Conservation (phyloP, 2,113 vertebrate genomes). For the Cinclus cinclus region DNA sequence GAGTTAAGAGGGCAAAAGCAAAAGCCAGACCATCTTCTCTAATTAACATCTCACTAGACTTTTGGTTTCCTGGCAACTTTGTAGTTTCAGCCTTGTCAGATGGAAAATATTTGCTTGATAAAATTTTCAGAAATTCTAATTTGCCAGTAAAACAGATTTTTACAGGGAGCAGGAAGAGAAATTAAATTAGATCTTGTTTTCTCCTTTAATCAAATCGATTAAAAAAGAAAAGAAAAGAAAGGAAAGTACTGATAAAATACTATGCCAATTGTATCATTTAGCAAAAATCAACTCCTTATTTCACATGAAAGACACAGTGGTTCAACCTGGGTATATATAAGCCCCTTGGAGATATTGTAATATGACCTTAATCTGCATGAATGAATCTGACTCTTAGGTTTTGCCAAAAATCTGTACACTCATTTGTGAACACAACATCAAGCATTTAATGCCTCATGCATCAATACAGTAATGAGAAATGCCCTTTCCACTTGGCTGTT, state of each 20-base stretch:
- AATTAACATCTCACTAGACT: conserved; percentile 23
- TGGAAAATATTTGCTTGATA: conserved; percentile 22
- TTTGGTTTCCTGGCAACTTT: conserved; percentile 37
- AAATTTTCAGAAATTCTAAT: conserved; percentile 56
- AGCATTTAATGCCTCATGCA: conserved; percentile 15
- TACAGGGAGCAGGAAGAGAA: not conserved
- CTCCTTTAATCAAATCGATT: not conserved
- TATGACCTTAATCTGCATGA: conserved; percentile 25
- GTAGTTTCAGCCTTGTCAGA: conserved; percentile 30
- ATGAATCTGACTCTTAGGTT: not conserved
- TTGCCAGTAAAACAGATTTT: conserved; percentile 42
- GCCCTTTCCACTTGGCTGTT: conserved; percentile 38
- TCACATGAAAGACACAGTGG: not conserved
- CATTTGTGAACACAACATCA: conserved; percentile 40
- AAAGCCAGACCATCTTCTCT: conserved; percentile 26
- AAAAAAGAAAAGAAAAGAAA: not conserved
- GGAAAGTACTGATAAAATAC: not conserved
- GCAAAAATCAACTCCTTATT: not conserved
- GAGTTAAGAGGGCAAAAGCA: not conserved
- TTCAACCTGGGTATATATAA: not conserved
- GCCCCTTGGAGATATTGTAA: not conserved
- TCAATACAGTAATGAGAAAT: conserved; percentile 16
- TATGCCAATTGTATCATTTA: not conserved
- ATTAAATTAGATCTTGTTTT: conserved; percentile 26
- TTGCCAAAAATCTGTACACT: conserved; percentile 50